phyloP scores from a whole-genome alignment of 2,113 vertebrate genomes.

The Peromyscus polionotus region DNA sequence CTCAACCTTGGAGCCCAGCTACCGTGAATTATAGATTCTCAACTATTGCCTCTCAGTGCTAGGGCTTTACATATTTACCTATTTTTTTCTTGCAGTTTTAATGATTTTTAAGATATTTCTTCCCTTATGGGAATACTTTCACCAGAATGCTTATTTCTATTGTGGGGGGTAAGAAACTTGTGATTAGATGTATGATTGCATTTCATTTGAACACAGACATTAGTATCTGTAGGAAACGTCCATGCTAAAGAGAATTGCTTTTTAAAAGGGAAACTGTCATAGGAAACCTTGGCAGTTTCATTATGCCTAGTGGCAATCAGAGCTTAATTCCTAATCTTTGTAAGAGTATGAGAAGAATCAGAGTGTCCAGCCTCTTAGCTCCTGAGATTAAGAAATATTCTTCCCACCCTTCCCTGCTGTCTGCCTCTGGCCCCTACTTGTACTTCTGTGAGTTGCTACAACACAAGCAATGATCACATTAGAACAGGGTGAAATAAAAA shows the following conservation, averaged over 20 bases:
- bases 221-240: background rate
- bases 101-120: slow-evolving; percentile 1
- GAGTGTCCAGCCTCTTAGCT: background rate
- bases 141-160: background rate
- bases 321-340: background rate
- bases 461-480: background rate
- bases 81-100: background rate
- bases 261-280: background rate
- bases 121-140: background rate
- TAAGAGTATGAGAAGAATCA: background rate
- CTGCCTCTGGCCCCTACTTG: background rate
- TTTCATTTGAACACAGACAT: background rate
- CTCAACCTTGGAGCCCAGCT: background rate
- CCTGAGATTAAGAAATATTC: background rate
- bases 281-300: background rate
- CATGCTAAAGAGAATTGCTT: slow-evolving; percentile 5
- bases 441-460: background rate
- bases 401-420: background rate
- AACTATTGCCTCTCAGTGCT: background rate
- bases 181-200: background rate
- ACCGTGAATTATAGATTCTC: background rate
- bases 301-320: background rate
- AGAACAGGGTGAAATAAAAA: background rate
- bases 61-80: background rate
- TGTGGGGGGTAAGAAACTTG: background rate